Evolutionary conservation across 2,797 vertebrate species (phyloP), one percentile per base, ranked within the genome.

Genomic region (Echiichthys vipera): DNA sequence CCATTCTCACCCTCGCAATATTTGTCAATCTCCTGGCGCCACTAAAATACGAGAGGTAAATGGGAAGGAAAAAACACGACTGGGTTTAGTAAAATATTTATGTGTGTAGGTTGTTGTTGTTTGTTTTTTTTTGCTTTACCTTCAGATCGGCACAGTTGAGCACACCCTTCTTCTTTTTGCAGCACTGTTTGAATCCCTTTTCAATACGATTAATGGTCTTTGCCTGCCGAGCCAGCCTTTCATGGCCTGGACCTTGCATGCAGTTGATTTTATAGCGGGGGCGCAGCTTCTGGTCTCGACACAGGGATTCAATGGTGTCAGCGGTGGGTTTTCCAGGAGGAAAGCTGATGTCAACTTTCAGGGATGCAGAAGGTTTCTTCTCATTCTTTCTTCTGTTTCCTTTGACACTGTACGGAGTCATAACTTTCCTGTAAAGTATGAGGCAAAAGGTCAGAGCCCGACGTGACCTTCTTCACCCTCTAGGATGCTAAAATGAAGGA

Each of bases 191-290:
- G 78, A 92, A 93, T 57, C 69, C 72, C 69, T 77, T 91, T 58
- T 95, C 94, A 2, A 95, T 55, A 8, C 84, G 77, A 54, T 94
- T 93, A 17, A 93, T 29, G 24, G 91, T 75, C 70, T 93, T 95
- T 1, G 87, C 85, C 65, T 93, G 91, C 24, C 9, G 89, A n/a
- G 73, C 74, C 71, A 94, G 42, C 77, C 61, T 62, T 12, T 82
- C 37, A 6, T 87, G 84, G 57, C 85, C 87, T 5, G 7, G 46
- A 9, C 12, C 27, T 5, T 86, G 71, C 39, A 94, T 69, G 66
- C 94, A 94, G 30, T 73, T 90, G 45, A 73, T 17, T 2, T 17
- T 27, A 49, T 91, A 93, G 14, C 69, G 29, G 0, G 92, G 92
- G 0, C 93, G 90, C 2, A 67, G 30, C 47, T 87, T 90, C 54